phyloP scores from a whole-genome alignment of 2,888 invertebrate genomes.

The Sarcophaga variegata region DNA sequence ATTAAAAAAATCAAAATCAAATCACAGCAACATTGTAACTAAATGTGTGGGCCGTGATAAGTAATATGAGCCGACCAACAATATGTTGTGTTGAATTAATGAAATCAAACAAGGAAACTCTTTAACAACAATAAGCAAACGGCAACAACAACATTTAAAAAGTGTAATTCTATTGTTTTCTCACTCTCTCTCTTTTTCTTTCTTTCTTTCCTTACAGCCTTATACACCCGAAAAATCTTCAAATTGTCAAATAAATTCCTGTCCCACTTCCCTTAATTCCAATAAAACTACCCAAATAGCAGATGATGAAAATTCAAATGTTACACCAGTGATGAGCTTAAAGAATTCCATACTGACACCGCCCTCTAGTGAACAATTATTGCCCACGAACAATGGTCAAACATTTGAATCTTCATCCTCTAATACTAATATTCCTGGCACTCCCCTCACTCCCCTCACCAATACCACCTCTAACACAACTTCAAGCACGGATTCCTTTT shows the following conservation, averaged over 20 bases:
- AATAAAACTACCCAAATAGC: constrained; percentile 27
- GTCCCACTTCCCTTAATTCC: constrained; percentile 21
- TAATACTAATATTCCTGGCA: not conserved
- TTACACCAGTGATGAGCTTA: constrained; percentile 73
- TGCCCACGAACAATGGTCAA: constrained; percentile 41
- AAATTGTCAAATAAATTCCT: constrained; percentile 69
- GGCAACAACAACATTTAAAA: not conserved
- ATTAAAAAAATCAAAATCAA: not conserved
- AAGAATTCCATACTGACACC: constrained; percentile 76
- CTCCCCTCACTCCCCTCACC: not conserved
- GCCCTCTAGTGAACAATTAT: constrained; percentile 77
- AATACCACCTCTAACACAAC: constrained; percentile 34
- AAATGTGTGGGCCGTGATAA: constrained; percentile 4
- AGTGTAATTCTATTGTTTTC: not conserved
- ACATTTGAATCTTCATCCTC: constrained; percentile 56
- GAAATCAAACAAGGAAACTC: not conserved
- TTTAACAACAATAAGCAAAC: not conserved
- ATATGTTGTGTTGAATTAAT: not conserved
- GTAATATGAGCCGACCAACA: not conserved
- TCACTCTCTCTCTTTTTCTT: too few relatives aligned
- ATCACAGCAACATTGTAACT: not conserved
- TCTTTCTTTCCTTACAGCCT: constrained; percentile 68
- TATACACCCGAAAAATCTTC: constrained; percentile 78
- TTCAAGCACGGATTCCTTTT: constrained; percentile 76
- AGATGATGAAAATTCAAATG: constrained; percentile 72